Conservation (phyloP, 2,888 invertebrate genomes). For the Xestoiulus laeticollis region DNA sequence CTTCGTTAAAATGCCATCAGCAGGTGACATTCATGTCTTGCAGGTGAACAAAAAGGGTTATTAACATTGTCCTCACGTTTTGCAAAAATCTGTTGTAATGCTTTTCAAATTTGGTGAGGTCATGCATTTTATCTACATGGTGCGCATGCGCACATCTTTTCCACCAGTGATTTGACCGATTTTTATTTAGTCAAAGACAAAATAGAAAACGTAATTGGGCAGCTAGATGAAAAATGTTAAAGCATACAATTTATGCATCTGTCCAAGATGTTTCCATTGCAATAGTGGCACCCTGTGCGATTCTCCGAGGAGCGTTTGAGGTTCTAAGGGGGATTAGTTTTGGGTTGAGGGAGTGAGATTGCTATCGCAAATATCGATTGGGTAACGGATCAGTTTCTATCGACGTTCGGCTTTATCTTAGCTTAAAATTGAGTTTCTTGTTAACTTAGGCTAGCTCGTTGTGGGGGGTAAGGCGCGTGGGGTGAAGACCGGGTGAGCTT, state of each 20-base stretch:
- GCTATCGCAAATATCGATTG: slow-evolving; percentile 4
- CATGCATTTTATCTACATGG: too few species aligned
- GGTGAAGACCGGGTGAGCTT: not conserved
- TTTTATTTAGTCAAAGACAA: too few species aligned
- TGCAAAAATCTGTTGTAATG: too few species aligned
- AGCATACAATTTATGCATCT: not conserved
- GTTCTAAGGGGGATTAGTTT: not conserved
- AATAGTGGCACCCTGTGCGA: not conserved
- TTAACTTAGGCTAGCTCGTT: slow-evolving; percentile 4
- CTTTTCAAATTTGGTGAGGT: too few species aligned
- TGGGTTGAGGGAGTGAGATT: slow-evolving; percentile 1
- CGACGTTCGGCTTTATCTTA: slow-evolving; percentile 4
- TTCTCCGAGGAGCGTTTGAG: not conserved
- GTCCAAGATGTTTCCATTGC: not conserved
- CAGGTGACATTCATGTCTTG: too few species aligned
- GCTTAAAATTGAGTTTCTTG: slow-evolving; percentile 3
- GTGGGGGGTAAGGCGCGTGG: not conserved
- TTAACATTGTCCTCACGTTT: too few species aligned
- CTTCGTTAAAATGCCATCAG: too few species aligned
- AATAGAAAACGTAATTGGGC: too few species aligned
- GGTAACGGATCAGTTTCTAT: slow-evolving; percentile 12
- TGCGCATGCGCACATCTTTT: too few species aligned
- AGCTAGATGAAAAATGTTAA: not conserved
- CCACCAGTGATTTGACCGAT: too few species aligned
- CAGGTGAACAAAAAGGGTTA: too few species aligned